Evolutionary conservation across 2,797 vertebrate species (phyloP).

Genomic region (Cossypha polioptera): DNA sequence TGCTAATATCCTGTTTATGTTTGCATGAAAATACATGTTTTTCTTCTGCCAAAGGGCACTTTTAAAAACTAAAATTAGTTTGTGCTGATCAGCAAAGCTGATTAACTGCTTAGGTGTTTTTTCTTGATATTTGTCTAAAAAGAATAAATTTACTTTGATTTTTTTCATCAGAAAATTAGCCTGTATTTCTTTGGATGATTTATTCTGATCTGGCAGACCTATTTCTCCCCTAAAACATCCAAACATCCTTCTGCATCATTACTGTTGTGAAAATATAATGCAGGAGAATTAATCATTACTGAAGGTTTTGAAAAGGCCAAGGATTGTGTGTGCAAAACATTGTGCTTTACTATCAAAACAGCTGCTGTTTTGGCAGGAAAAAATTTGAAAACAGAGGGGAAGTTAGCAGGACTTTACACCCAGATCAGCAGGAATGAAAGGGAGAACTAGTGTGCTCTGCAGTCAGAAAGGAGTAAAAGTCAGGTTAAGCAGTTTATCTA

Average conservation of each 20-base stretch:
- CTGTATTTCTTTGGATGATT: neutral
- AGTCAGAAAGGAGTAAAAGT: neutral
- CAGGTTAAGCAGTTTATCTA: neutral
- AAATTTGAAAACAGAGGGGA: neutral
- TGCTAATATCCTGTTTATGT: neutral
- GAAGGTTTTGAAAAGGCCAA: slow-evolving; percentile 26
- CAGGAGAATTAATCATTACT: slow-evolving; percentile 17
- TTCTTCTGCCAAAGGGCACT: neutral
- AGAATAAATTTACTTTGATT: neutral
- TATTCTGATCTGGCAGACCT: neutral
- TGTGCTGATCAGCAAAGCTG: neutral
- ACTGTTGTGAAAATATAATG: neutral
- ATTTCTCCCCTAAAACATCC: neutral
- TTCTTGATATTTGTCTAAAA: neutral
- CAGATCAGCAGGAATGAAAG: neutral
- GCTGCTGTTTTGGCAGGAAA: neutral
- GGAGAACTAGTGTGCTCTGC: neutral
- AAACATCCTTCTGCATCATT: neutral
- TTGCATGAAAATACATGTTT: neutral
- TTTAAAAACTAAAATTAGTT: neutral
- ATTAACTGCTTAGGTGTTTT: neutral
- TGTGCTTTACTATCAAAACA: neutral
- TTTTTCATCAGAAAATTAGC: neutral
- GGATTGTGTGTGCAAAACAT: neutral
- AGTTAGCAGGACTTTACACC: neutral